phyloP scores from a whole-genome alignment of 2,797 vertebrate species.

The Betta splendens region DNA sequence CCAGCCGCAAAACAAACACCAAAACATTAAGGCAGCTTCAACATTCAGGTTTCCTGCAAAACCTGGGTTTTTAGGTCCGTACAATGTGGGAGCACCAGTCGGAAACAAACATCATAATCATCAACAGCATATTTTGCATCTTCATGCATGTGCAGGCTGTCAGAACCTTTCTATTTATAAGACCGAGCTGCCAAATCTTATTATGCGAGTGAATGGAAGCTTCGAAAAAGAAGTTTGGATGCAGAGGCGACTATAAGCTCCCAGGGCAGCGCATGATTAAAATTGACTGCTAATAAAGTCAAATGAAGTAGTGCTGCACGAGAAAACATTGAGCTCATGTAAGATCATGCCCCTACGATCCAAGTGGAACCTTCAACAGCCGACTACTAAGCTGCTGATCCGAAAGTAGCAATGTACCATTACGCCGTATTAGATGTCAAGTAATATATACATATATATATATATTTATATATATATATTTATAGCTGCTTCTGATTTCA shows the following conservation, averaged over 20 bases:
- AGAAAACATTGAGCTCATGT: conserved; percentile 1
- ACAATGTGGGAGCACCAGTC: background rate
- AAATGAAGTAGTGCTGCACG: conserved; percentile 19
- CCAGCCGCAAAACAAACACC: background rate
- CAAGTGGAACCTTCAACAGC: conserved; percentile 7
- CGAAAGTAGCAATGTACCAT: conserved; percentile 11
- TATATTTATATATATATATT: conserved; percentile 29
- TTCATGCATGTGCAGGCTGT: conserved; percentile 16
- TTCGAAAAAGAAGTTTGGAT: conserved; percentile 21
- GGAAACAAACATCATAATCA: conserved; percentile 15
- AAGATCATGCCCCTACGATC: conserved; percentile 10
- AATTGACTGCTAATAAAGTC: conserved; percentile 26
- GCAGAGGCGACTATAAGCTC: conserved; percentile 26
- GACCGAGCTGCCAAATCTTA: conserved; percentile 41
- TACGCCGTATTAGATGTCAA: background rate
- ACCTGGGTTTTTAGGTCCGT: background rate
- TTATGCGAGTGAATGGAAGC: conserved; percentile 11
- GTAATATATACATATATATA: conserved; percentile 28
- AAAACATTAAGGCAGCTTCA: conserved; percentile 1
- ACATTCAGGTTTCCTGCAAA: conserved; percentile 1
- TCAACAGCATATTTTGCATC: background rate
- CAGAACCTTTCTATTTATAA: conserved; percentile 35
- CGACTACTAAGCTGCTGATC: background rate
- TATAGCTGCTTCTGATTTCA: conserved; percentile 33
- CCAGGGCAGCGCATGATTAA: conserved; percentile 15